Evolutionary conservation across 2,113 vertebrate genomes (phyloP), one percentile per base, ranked within the genome.

Genomic region (Dipodomys ordii): DNA sequence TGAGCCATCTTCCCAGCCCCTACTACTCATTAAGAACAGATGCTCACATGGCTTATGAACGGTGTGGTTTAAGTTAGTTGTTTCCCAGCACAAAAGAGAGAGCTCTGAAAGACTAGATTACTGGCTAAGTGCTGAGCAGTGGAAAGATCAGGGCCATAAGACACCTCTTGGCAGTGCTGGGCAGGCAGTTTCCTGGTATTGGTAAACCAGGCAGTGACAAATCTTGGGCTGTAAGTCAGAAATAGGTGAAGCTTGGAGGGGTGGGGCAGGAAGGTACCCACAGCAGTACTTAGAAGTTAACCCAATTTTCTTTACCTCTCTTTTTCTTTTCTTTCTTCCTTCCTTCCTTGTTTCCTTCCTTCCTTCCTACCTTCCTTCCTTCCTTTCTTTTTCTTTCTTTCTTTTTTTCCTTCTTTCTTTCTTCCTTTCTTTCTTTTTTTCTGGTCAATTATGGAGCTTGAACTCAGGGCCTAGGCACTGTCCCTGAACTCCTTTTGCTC

Each of bases 61-160:
- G 20, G 65, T 77, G 92, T 28, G 30, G 71, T 62, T 87, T 68
- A 84, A 68, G 78, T 49, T 23, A 49, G 35, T 64, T 62, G 49
- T 79, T 94, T 72, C 57, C 73, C 64, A 93, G 68, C 27, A 74
- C 69, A 44, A 92, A 65, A 23, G 49, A 16, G 9, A 64, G 53
- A 69, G 0, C 0, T 44, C 28, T 53, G 89, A 83, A 86, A 65
- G 30, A 35, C 62, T 5, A 53, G 12, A 86, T 92, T 28, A 30
- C 30, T 3, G 39, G 71, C 46, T 49, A 39, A 90, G 53, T 60
- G 35, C 10, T 27, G 44, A 90, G 64, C 1, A 32, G 39, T 11
- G 10, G 57, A 78, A 94, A 92, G 4, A 2, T 46, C 39, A 73
- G 30, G 65, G 65, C 32, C 30, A 3, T 12, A 30, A 28, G 79